phyloP scores from a whole-genome alignment of 2,888 invertebrate species.

The Pilophorus perplexus region DNA sequence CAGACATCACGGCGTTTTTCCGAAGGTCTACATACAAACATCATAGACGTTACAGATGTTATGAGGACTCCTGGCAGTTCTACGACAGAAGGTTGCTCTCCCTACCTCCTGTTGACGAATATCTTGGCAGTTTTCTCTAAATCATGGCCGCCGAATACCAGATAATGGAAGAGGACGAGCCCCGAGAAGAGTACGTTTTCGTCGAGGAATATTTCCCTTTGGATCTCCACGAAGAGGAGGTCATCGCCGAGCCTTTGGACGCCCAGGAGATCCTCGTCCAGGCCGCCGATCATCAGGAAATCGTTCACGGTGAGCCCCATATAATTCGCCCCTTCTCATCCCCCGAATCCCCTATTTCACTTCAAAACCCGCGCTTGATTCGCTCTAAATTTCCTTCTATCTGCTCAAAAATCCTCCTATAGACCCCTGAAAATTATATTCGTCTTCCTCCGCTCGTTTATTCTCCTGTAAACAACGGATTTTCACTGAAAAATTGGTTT shows the following conservation, averaged over 20 bases:
- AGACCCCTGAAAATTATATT: too few species aligned
- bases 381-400: neutral
- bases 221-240: constrained; percentile 45
- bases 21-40: too few species aligned
- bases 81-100: too few species aligned
- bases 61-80: too few species aligned
- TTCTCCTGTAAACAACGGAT: neutral
- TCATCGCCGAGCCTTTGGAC: constrained; percentile 41
- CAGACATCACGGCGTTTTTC: too few species aligned
- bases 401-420: neutral
- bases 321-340: constrained; percentile 11
- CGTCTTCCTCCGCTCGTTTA: neutral
- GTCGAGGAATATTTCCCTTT: constrained; percentile 45
- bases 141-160: constrained; percentile 46
- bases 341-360: neutral
- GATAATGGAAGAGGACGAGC: constrained; percentile 39
- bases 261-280: constrained; percentile 41
- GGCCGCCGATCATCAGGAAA: constrained; percentile 41
- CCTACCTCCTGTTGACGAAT: too few species aligned
- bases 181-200: constrained; percentile 44
- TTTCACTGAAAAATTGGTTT: constrained; percentile 12
- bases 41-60: too few species aligned
- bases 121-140: too few species aligned
- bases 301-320: constrained; percentile 42
- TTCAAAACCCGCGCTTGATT: too few species aligned